Base-by-base conservation (phyloP, 2,797 vertebrate genomes). In the Acanthiza pusilla region DNA sequence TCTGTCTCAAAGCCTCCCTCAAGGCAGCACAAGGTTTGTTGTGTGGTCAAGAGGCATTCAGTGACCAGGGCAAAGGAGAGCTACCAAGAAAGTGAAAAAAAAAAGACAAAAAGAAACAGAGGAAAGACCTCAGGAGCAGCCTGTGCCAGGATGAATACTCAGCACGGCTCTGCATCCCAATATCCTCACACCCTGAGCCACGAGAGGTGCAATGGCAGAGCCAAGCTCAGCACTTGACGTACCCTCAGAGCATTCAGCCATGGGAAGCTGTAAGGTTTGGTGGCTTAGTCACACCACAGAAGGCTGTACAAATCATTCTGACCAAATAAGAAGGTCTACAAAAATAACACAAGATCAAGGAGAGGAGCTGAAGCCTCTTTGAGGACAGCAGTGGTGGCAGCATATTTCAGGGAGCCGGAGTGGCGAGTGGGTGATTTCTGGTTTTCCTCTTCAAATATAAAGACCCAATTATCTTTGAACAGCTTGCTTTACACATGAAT, bases 401-500 rank as follows among this genome's bases (percentile, higher is more conserved):
- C 30, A 15, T 81, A 87, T 93, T 97, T 97, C 97, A 94, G 73
- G 94, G 73, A 96, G 95, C 72, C 78, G 0, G 13, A 91, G 88
- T 67, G 32, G 97, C 55, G 48, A 92, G 85, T 68, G 73, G 81
- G 65, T 87, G 94, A 97, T 91, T 96, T 97, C 95, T 96, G 65
- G 95, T 91, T 91, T 95, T 92, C 92, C 96, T 97, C 97, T 98
- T 97, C 97, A 97, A 97, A 97, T 96, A 97, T 97, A 98, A 98
- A 98, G 97, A 97, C 97, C 97, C 97, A 97, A 97, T 98, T 98
- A 98, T 98, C 97, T 98, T 94, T 88, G 95, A 98, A 97, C 97
- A 97, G 97, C 97, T 98, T 98, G 97, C 97, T 97, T 98, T 98
- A 97, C 97, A 98, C 97, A 97, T 97, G 98, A 98, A 98, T 98